These are phyloP conservation scores for Rhagonycha fulva DNA, from an alignment of 2,888 invertebrate genomes.

Conservation along the genomic window DNA sequence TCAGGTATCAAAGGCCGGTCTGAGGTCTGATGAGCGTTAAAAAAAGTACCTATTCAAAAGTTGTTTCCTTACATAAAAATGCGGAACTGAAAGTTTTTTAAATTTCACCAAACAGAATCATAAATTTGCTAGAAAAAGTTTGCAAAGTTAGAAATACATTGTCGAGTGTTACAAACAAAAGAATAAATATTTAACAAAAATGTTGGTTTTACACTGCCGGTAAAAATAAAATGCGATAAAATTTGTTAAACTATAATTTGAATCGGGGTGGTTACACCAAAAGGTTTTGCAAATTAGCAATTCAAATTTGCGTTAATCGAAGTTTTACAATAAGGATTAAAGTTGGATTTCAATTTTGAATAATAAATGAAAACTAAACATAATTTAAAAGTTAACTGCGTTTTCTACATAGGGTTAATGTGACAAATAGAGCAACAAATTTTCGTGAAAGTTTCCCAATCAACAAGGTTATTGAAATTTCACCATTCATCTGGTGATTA, in stretches of 20 bases:
- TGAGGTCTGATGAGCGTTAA: neutral
- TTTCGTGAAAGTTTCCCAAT: neutral
- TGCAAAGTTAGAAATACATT: neutral
- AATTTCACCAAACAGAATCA: neutral
- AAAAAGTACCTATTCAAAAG: too few species aligned
- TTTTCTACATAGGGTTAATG: neutral
- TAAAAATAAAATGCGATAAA: neutral
- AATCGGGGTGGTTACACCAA: conserved; percentile 10
- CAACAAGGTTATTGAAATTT: neutral
- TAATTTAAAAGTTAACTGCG: neutral
- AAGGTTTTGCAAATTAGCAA: conserved; percentile 18
- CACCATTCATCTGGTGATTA: neutral
- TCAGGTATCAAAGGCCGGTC: neutral
- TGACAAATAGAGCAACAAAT: neutral
- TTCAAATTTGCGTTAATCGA: conserved; percentile 19
- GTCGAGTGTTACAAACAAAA: too few species aligned
- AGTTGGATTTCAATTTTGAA: neutral
- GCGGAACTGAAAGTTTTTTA: neutral
- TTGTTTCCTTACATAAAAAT: too few species aligned
- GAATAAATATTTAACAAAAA: neutral
- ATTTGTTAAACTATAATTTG: neutral
- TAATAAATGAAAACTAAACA: neutral
- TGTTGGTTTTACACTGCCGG: neutral
- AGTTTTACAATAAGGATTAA: conserved; percentile 17
- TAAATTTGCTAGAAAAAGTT: neutral